Evolutionary conservation across 35 echinoderm and acorn worm species (phyloP).

Genomic region (Ptychodera flava): DNA sequence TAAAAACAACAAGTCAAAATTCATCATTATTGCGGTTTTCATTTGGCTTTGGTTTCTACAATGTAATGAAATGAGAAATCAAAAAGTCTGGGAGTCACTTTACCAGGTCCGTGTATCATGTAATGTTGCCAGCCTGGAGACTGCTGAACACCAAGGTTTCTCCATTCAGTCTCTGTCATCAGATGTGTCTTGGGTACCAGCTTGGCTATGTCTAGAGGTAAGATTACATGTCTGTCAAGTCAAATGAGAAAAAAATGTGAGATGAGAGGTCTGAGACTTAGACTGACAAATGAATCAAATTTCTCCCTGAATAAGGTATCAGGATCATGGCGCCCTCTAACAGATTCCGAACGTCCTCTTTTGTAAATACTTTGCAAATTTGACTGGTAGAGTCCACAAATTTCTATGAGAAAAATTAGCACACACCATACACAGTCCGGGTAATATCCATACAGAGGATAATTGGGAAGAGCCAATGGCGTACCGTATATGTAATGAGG

Average conservation of each 20-base stretch:
- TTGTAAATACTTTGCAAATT: background rate
- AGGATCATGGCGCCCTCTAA: background rate
- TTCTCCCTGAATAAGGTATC: background rate
- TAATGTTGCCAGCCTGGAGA: conserved; percentile 78
- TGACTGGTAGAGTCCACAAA: background rate
- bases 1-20: no score
- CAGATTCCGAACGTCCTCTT: background rate
- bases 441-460: no score
- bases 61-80: no score
- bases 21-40: no score
- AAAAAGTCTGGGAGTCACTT: no score
- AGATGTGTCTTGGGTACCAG: conserved; percentile 54
- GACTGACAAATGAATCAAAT: background rate
- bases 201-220: conserved; percentile 58
- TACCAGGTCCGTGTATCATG: conserved; percentile 75
- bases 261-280: background rate
- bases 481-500: no score
- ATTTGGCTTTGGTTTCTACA: no score
- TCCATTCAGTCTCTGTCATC: conserved; percentile 90
- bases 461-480: no score
- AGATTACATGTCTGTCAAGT: conserved; percentile 56
- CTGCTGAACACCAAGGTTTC: conserved; percentile 82
- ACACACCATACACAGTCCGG: no score
- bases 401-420: background rate
- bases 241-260: background rate